These are phyloP conservation scores for Xiphophorus birchmanni DNA, from an alignment of 2,797 vertebrate genomes.

Conservation along the genomic window DNA sequence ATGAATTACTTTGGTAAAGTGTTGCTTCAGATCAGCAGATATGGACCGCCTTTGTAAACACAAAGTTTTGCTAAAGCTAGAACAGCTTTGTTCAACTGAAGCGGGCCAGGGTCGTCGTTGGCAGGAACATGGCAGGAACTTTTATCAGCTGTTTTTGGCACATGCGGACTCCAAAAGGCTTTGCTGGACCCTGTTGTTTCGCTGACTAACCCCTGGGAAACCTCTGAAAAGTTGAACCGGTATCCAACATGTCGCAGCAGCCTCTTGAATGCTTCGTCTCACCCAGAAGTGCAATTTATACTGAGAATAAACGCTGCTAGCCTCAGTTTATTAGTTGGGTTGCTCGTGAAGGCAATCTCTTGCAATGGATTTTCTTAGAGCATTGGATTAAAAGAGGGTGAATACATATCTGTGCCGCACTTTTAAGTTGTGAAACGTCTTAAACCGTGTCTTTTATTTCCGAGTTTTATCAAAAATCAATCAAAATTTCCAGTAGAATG, in stretches of 20 bases:
- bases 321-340: not conserved
- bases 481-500: not conserved
- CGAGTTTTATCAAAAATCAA: not conserved
- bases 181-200: not conserved
- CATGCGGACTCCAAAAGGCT: not conserved
- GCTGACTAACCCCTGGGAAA: not conserved
- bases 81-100: not conserved
- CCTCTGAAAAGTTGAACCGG: not conserved
- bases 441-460: not conserved
- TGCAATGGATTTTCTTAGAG: not conserved
- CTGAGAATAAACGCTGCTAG: not conserved
- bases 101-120: not conserved
- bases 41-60: not conserved
- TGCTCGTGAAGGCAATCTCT: not conserved
- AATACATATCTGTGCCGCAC: not conserved
- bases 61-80: not conserved
- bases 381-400: not conserved
- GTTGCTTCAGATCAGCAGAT: not conserved
- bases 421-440: not conserved
- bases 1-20: not conserved
- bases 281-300: not conserved
- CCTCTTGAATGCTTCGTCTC: not conserved
- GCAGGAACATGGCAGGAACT: not conserved
- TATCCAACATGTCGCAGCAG: not conserved
- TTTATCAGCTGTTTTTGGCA: not conserved